Evolutionary conservation across 53 echinoderm and acorn worm species (phyloP).

Genomic region (Antedon mediterranea): DNA sequence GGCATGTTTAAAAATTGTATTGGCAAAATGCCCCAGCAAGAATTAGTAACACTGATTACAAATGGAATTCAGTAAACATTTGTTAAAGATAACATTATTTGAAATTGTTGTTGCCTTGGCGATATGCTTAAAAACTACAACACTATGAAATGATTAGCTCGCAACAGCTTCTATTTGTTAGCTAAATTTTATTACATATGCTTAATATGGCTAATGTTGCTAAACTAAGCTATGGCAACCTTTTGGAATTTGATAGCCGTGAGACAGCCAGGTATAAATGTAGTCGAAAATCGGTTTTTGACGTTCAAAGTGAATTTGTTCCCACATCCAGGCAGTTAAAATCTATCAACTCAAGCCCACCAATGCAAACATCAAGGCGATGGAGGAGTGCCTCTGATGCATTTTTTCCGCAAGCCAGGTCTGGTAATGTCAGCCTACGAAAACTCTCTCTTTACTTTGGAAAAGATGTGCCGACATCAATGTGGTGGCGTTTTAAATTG

Average conservation of each 20-base stretch:
- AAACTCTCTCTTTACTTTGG: slow-evolving; percentile 54
- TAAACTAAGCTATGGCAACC: not conserved
- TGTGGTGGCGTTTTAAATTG: slow-evolving; percentile 68
- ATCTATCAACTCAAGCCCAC: not conserved
- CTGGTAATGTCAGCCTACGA: not conserved
- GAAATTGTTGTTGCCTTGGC: too few species aligned
- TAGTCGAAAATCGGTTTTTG: not conserved
- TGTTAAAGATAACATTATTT: too few species aligned
- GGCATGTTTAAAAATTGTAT: too few species aligned
- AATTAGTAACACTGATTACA: too few species aligned
- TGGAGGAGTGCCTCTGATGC: not conserved
- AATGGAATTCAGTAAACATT: too few species aligned
- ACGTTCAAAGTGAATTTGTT: not conserved
- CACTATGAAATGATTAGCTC: too few species aligned
- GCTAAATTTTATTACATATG: too few species aligned
- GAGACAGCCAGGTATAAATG: not conserved
- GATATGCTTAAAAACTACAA: too few species aligned
- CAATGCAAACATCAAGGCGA: not conserved
- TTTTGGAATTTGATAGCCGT: not conserved
- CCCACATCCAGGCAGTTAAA: not conserved
- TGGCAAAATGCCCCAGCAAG: too few species aligned
- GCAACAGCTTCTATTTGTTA: too few species aligned
- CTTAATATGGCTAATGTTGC: not conserved
- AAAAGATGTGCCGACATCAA: slow-evolving; percentile 47
- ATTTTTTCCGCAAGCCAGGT: not conserved